Base-by-base conservation (phyloP, 2,888 invertebrate genomes). In the Choreutis nemorana region DNA sequence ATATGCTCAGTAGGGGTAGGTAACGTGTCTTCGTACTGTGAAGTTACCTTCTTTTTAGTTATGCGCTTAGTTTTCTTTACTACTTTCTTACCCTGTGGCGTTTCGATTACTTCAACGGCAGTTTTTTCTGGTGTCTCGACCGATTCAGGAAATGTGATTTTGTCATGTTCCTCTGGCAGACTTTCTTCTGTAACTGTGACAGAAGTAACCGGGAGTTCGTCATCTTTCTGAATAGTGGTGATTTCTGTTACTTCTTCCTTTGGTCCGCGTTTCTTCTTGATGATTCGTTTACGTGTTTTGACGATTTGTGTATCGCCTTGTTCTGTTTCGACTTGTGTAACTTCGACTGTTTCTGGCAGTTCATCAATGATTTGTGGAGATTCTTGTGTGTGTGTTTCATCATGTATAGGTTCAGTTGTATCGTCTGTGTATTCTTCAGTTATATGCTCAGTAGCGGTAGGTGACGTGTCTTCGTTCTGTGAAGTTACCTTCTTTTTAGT, bases 221-320 rank as follows among this genome's bases (percentile, higher is more conserved):
- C 63, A 2, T 71, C 65, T 29, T 64, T 59, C 34, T 73, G 56
- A 9, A 70, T 50, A 3, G 78, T 80, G 2, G 66, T 55, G n/a
- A 70, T 70, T 45, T 71, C 72, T 1, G 81, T 77, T 5, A 71
- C 52, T 40, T 78, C 75, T 35, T 66, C 50, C 28, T 75, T 72
- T 0, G 50, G 48, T 1, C 68, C 80, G 28, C 60, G 65, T 33
- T 52, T 60, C 29, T 70, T 72, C 39, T 67, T 82, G 1, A 78
- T 64, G 10, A 14, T 20, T 11, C 6, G 31, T 10, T 26, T 53
- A 32, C 35, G 51, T 50, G 38, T 39, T 24, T 41, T 42, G 1
- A 44, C 27, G 2, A 30, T 33, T 4, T 39, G 37, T 0, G 34
- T 23, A 1, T 41, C 40, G 1, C 44, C 44, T 3, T 25, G 33